Conservation (phyloP, 2,888 invertebrate genomes). For the Deroplatys truncata region DNA sequence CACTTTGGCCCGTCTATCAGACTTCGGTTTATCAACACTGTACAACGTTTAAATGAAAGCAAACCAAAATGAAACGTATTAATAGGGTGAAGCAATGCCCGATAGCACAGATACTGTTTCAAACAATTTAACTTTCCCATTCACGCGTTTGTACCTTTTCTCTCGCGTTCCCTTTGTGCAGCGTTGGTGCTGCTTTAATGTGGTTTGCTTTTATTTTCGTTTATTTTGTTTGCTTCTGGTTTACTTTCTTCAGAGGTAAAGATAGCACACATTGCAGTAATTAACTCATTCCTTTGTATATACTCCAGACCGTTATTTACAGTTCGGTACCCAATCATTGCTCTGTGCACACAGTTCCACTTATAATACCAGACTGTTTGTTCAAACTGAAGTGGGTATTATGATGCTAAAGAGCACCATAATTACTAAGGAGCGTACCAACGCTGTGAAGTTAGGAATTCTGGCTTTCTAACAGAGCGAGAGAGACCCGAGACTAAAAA, state of each 20-base stretch:
- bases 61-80: too few relatives aligned
- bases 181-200: neutral
- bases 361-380: neutral
- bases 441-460: too few relatives aligned
- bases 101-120: neutral
- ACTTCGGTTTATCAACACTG: too few relatives aligned
- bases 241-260: neutral
- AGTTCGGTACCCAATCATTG: neutral
- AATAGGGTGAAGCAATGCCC: too few relatives aligned
- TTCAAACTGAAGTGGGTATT: neutral
- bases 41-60: too few relatives aligned
- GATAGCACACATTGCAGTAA: neutral
- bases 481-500: too few relatives aligned
- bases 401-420: neutral
- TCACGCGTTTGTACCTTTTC: neutral
- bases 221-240: neutral
- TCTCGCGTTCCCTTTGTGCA: neutral
- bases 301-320: neutral
- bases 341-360: neutral
- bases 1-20: too few relatives aligned
- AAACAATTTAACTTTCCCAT: neutral
- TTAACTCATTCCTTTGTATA: neutral
- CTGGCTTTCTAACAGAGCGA: too few relatives aligned
- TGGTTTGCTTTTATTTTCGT: neutral
- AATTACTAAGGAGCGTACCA: too few relatives aligned